phyloP scores from a whole-genome alignment of 2,888 invertebrate genomes.

The Euphydryas editha region DNA sequence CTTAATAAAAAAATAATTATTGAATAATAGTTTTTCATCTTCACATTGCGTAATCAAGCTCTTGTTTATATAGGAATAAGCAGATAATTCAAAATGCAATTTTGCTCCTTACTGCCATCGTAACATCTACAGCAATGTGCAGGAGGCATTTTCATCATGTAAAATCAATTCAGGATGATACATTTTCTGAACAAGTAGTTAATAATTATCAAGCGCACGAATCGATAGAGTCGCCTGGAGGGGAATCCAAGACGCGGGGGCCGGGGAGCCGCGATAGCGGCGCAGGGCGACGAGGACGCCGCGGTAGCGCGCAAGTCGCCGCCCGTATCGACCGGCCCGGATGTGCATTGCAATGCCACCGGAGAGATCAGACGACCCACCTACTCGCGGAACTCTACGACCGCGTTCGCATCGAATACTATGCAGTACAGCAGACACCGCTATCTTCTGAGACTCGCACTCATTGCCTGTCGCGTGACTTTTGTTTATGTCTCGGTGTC shows the following conservation, averaged over 20 bases:
- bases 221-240: constrained; percentile 72
- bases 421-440: constrained; percentile 38
- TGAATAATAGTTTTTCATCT: too few species aligned
- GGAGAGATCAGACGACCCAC: constrained; percentile 71
- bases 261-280: constrained; percentile 61
- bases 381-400: constrained; percentile 61
- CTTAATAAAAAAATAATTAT: too few species aligned
- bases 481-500: constrained; percentile 33
- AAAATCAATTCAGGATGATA: constrained; percentile 21
- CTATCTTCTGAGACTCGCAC: constrained; percentile 38
- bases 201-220: constrained; percentile 71
- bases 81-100: background rate
- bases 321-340: constrained; percentile 80
- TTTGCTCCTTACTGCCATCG: background rate
- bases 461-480: constrained; percentile 39
- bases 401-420: constrained; percentile 50
- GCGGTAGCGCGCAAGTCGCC: constrained; percentile 77
- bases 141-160: background rate
- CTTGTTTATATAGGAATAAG: too few species aligned
- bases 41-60: too few species aligned
- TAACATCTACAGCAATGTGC: background rate
- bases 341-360: constrained; percentile 75
- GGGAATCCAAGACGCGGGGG: constrained; percentile 56
- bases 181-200: constrained; percentile 46
- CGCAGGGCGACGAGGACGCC: constrained; percentile 60